phyloP scores from a whole-genome alignment of 2,113 vertebrate species.

The Clinocottus analis region DNA sequence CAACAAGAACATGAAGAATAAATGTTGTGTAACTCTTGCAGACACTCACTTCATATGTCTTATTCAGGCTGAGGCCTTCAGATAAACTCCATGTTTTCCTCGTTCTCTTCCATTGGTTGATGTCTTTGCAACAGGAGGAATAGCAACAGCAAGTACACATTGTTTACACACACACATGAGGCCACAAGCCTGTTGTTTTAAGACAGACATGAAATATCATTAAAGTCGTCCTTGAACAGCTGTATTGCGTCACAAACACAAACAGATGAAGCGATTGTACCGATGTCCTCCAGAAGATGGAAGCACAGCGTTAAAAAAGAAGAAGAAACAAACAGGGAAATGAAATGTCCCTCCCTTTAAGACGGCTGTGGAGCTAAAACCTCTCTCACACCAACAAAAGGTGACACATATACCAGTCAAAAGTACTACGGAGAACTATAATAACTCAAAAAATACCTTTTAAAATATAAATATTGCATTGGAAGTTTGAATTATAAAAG shows the following conservation, averaged over 20 bases:
- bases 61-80: neutral
- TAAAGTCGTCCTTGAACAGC: no score
- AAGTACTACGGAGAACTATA: neutral
- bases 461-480: neutral
- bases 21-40: neutral
- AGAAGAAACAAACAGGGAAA: neutral
- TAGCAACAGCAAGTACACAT: neutral
- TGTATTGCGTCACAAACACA: neutral
- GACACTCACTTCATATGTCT: neutral
- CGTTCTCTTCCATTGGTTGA: neutral
- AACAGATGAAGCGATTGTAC: neutral
- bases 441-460: no score
- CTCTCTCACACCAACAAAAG: neutral
- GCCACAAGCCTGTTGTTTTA: neutral
- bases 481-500: neutral
- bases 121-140: neutral
- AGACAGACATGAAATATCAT: neutral
- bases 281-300: constrained; percentile 21
- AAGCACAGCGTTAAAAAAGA: constrained; percentile 8
- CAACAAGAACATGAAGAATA: neutral
- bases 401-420: neutral
- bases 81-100: neutral
- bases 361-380: neutral
- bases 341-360: neutral
- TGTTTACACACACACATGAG: neutral